Evolutionary conservation across 2,113 vertebrate genomes (phyloP).

Genomic region (Oreamnos americanus): DNA sequence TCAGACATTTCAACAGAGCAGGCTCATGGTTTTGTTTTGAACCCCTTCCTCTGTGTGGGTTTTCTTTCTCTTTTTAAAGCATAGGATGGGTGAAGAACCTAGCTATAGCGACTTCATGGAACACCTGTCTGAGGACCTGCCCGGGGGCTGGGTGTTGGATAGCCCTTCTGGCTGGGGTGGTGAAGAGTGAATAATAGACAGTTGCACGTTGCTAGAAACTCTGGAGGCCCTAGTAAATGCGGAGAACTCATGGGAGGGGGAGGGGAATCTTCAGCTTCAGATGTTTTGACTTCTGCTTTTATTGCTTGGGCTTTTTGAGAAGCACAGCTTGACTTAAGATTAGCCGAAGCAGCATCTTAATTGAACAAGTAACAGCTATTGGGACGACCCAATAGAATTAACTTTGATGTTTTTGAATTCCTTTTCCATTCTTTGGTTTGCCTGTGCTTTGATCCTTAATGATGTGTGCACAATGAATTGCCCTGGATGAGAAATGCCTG

Average conservation of each 20-base stretch:
- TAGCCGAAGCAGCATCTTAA: conserved; percentile 38
- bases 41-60: neutral
- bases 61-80: neutral
- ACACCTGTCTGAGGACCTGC: neutral
- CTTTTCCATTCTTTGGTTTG: conserved; percentile 22
- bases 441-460: conserved; percentile 54
- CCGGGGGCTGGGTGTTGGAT: neutral
- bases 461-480: conserved; percentile 11
- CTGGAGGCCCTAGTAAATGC: neutral
- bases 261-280: neutral
- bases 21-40: neutral
- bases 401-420: conserved; percentile 32
- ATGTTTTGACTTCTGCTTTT: conserved; percentile 18
- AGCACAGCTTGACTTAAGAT: conserved; percentile 18
- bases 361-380: conserved; percentile 33
- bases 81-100: neutral
- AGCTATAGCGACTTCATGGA: neutral
- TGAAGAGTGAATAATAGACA: too few species aligned
- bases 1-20: neutral
- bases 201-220: accelerated
- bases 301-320: conserved; percentile 27
- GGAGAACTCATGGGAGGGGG: neutral
- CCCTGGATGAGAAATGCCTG: neutral
- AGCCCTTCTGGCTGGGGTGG: too few species aligned
- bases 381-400: conserved; percentile 28